Base-by-base conservation (phyloP, 1,140 invertebrate genomes). In the Aphaenogaster floridana region DNA sequence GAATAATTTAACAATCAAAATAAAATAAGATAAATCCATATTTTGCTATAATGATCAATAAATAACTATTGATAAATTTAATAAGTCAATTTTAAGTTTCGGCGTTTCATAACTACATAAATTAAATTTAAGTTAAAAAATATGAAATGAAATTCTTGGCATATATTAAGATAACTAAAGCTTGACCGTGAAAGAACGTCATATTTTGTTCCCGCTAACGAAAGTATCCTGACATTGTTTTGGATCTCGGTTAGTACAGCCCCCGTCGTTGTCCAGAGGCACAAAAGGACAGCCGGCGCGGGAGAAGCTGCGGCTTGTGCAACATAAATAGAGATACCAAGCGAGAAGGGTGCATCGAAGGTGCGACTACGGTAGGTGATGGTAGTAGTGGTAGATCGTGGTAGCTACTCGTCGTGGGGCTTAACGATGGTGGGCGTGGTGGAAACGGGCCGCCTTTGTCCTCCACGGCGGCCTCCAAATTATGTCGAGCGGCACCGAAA, bases 401-500 rank as follows among this genome's bases (percentile, higher is more conserved):
- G 79, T 87, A 78, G 89, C 84, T 86, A 89, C 66, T 87, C 74
- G 61, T 80, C 76, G 59, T 80, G 71, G 78, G 61, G 74, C 87
- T 90, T 93, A 93, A 93, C 89, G 92, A 93, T 90, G 74, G 85
- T 91, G 87, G 92, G 90, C 91, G 92, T 93, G 93, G 92, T 74
- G 57, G 87, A 81, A 85, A 83, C 85, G 74, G 90, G 90, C 80
- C 81, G 90, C 89, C 90, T 94, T 94, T 94, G 93, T 94, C 92
- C 92, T 79, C 34, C 13, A 28, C 86, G 89, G 88, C 90, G 91
- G 89, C 66, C 66, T 86, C 89, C 84, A 91, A 94, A 93, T 94
- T 93, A 94, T 93, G 93, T 93, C 91, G 88, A 93, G 89, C 90
- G 86, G 93, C 72, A 89, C 76, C 74, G 91, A 90, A 92, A 93